Base-by-base conservation (phyloP, 2,888 invertebrate genomes). In the Cylloceria caligata region DNA sequence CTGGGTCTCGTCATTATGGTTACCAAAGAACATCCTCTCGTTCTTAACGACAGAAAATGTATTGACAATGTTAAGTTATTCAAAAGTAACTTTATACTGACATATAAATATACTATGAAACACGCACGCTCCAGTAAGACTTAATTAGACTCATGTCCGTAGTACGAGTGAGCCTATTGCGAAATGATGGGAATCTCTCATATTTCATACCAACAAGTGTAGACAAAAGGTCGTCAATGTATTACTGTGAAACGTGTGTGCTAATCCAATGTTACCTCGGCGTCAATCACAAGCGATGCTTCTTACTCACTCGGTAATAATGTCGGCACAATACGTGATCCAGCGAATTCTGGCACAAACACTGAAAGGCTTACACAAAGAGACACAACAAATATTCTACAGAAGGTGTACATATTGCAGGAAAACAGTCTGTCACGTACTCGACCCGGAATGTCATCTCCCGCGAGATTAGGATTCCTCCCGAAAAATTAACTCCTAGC, bases 211-310 rank as follows among this genome's bases (percentile, higher is more conserved):
- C 62, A 73, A 73, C 36, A 68, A 72, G 76, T 36, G 19, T 27
- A 24, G 21, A 60, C 73, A 81, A 78, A n/a, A 81, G 79, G 75
- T 80, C 71, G 71, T 49, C 21, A 42, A 45, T 57, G 30, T 57
- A 49, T 64, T 72, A 60, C 47, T 16, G 69, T 65, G 64, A 81
- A 72, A 69, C 30, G 73, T 24, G 64, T 69, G 73, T 68, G 65
- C 75, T 83, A 77, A 83, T 83, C 84, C 80, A 84, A 68, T 84
- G 84, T 83, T 83, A 84, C 81, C 39, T 80, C 78, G 47, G 64
- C 57, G 24, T 83, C 68, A 75, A 79, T 84, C 80, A 72, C 62
- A 45, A 60, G 57, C 68, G 55, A 68, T 73, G 52, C 36, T 36
- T 64, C 68, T 73, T 77, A 19, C 52, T 64, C 71, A 39, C n/a